Base-by-base conservation (phyloP, 1,140 invertebrate genomes). In the Conopomorpha cramerella region DNA sequence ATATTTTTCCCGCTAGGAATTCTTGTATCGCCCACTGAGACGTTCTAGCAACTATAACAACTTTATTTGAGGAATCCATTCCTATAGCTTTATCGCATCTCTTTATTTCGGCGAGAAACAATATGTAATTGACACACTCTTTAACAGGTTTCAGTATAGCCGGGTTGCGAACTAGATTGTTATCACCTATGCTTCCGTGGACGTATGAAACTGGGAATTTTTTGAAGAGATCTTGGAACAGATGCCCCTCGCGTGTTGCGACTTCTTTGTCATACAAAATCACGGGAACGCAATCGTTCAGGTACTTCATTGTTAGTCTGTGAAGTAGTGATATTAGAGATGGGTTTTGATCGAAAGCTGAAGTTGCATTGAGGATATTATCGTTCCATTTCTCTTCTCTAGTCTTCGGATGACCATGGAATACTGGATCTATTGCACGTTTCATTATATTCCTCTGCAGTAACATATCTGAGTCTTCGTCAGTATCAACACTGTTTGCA, bases 1-100 rank as follows among this genome's bases (percentile, higher is more conserved):
- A 83, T 1, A 62, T n/a, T 29, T 81, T 71, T 16, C 79, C 81
- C 8, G 76, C 66, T 10, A 89, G 48, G 63, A 86, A 89, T 48
- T 88, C 84, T 27, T 83, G 79, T 0, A 89, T 77, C n/a, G 82
- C 81, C 86, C 86, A 89, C 51, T 86, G 82, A 0, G 85, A 82
- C 6, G 86, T 86, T 39, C 80, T 72, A 0, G 86, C 77, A 0
- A 89, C 68, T 0, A 89, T 49, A 0, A 89, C 71, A 2, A 88
- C 77, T 35, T 82, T 82, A 46, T 73, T 82, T 0, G 59, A 52
- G 0, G 80, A 77, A 54, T 86, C 77, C 39, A 82, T 73, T 0
- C 80, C 80, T n/a, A 87, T 56, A 10, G 86, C 66, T 23, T 80
- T 68, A 2, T 65, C 76, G 23, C 78, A 74, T 36, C 55, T 77